Evolutionary conservation across 1,140 invertebrate species (phyloP).

Genomic region (Tetraneura akinire): DNA sequence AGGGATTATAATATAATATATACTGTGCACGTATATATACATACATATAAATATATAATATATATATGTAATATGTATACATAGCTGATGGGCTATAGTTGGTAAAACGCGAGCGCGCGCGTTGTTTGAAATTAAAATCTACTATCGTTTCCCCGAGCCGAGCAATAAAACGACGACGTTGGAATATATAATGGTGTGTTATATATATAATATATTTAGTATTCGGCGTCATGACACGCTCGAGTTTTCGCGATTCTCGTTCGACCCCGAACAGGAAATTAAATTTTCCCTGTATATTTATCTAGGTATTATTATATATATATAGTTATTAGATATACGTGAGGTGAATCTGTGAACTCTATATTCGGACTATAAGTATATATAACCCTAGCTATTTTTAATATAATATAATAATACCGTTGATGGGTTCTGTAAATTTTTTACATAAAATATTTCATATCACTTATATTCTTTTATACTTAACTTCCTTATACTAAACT

Average conservation of each 20-base stretch:
- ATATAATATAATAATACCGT: no score
- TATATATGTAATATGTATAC: no score
- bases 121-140: constrained; percentile 26
- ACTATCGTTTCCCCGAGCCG: constrained; percentile 4
- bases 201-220: background rate
- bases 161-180: constrained; percentile 27
- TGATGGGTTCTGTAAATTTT: no score
- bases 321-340: background rate
- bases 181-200: background rate
- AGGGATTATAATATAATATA: background rate
- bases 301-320: no score
- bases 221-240: background rate
- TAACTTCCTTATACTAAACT: no score
- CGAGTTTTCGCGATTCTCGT: background rate
- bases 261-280: constrained; percentile 45
- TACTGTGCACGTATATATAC: no score
- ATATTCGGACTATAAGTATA: background rate
- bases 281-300: background rate
- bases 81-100: background rate
- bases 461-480: background rate
- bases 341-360: background rate
- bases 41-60: no score
- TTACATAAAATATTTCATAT: background rate
- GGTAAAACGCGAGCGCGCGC: constrained; percentile 2
- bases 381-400: background rate